Evolutionary conservation across 2,113 vertebrate genomes (phyloP), one percentile per base, ranked within the genome.

Genomic region (Sinocyclocheilus grahami): DNA sequence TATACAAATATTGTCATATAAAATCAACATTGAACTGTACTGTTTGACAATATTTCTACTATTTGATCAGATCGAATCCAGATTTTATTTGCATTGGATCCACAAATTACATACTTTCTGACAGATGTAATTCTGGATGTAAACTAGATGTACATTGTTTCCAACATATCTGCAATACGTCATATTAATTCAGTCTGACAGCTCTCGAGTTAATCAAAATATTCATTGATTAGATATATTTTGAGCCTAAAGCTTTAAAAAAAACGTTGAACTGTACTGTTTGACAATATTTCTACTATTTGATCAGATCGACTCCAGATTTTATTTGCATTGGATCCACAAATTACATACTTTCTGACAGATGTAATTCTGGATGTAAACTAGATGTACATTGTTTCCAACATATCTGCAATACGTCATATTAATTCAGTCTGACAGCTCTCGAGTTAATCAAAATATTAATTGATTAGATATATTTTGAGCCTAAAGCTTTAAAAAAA

Each of bases 341-440:
- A 69, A 71, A 82, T 82, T 5, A 46, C 22, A 24, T 63, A 80
- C n/a, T 42, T 62, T 46, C 39, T 42, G 78, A 80, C 55, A n/a
- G 55, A 62, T 79, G 33, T 24, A 62, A 62, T 62, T 79, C 33
- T 46, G 22, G 12, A 46, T 81, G 58, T 48, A 63, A 81, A 81
- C 58, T 48, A 48, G 9, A 81, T 18, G 58, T 63, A 46, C 22
- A 11, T 42, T 63, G 58, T 11, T 24, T 39, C 11, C 37, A 46
- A 65, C 8, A 24, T 20, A 65, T 46, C 24, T 16, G 27, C 42
- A 12, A 24, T n/a, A 42, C 46, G 16, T 30, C 39, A 81, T n/a
- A n/a, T n/a, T n/a, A 11, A 63, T 8, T 46, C n/a, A 65, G 48
- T 81, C 14, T n/a, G n/a, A n/a, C n/a, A n/a, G n/a, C n/a, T n/a